These are phyloP conservation scores for Erpornis zantholeuca DNA, from an alignment of 2,113 vertebrate species.

Conservation along the genomic window DNA sequence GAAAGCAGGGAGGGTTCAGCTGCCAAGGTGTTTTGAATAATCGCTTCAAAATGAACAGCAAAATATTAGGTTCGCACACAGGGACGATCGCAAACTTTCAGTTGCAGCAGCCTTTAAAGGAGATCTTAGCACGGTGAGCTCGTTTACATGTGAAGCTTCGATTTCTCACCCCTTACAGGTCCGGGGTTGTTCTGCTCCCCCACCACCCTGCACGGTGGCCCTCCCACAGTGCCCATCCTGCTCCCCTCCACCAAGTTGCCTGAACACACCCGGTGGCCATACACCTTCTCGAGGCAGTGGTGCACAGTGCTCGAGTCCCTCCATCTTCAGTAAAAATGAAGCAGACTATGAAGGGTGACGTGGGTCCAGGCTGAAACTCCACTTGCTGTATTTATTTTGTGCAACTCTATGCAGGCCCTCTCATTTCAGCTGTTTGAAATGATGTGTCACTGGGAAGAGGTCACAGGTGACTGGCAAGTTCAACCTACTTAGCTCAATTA, in stretches of 20 bases:
- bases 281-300: not conserved
- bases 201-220: accelerated
- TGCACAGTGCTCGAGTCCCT: not conserved
- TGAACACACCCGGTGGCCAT: not conserved
- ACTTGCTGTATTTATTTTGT: not conserved
- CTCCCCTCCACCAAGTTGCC: not conserved
- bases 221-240: accelerated
- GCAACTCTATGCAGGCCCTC: not conserved
- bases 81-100: not conserved
- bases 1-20: constrained; percentile 29
- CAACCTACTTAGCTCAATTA: constrained; percentile 72
- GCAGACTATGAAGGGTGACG: not conserved
- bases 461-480: constrained; percentile 70
- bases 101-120: not conserved
- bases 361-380: not conserved
- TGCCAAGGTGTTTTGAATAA: constrained; percentile 61
- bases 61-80: not conserved
- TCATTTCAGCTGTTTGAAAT: constrained; percentile 15
- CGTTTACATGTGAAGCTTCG: not conserved
- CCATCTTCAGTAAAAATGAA: not conserved
- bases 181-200: too few relatives aligned
- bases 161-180: not conserved
- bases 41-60: not conserved
- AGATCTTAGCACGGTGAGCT: not conserved
- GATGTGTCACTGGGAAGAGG: constrained; percentile 48